Percentiles rank a stretch among this genome's conserved stretches.
Evolutionary conservation across 2,888 invertebrate genomes (phyloP).

Genomic region (Aporophyla lueneburgensis): DNA sequence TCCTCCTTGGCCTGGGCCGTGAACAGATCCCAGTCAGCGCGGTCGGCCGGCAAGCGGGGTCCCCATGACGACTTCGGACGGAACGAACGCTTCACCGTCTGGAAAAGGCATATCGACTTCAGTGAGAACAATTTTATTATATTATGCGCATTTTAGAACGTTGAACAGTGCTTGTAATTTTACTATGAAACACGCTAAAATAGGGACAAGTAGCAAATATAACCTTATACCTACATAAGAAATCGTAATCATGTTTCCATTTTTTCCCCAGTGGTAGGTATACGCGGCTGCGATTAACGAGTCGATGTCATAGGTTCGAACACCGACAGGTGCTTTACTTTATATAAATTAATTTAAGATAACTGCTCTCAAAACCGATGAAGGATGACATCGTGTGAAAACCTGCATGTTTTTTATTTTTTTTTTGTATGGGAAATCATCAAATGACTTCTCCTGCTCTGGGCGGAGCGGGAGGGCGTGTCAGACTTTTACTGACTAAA

Average conservation of each 20-base stretch:
- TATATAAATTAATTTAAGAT: no score
- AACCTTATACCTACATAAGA: not conserved
- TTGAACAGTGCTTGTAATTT: not conserved
- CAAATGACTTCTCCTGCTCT: no score
- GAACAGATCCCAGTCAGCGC: constrained; percentile 90
- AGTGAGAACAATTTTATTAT: not conserved
- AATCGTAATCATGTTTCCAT: not conserved
- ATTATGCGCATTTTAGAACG: not conserved
- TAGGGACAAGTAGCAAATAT: not conserved
- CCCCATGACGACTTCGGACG: constrained; percentile 91
- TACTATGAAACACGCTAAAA: not conserved
- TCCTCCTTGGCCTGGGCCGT: constrained; percentile 84
- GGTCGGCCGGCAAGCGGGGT: constrained; percentile 87
- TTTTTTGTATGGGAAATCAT: no score
- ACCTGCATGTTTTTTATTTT: no score
- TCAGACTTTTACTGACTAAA: no score
- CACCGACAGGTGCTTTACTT: no score
- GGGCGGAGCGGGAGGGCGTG: no score
- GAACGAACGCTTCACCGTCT: constrained; percentile 87
- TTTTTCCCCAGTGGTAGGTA: no score
- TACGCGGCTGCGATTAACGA: no score
- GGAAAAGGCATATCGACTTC: constrained; percentile 41
- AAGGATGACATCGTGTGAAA: no score
- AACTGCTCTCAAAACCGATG: no score
- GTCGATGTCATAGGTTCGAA: no score